Percentiles rank a stretch among this genome's conserved stretches.
phyloP scores from a whole-genome alignment of 2,888 invertebrate genomes.

The Cordilura impudica region DNA sequence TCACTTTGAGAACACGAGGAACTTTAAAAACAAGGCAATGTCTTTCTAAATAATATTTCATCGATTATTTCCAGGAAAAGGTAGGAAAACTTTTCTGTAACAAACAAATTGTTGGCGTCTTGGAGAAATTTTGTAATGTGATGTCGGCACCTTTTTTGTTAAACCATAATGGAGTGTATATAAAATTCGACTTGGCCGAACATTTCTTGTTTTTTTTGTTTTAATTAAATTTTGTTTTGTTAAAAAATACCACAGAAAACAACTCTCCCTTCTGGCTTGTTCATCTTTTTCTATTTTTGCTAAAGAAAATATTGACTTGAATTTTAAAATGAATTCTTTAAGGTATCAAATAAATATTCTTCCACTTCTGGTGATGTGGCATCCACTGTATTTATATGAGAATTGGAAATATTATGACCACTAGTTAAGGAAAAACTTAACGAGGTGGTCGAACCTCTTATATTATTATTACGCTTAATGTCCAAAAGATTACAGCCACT shows the following conservation, averaged over 20 bases:
- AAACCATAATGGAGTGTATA: background rate
- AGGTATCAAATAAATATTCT: constrained; percentile 85
- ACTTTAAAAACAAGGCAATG: too few relatives aligned
- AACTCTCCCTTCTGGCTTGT: constrained; percentile 53
- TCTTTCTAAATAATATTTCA: too few relatives aligned
- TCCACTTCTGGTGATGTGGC: constrained; percentile 83
- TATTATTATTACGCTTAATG: constrained; percentile 56
- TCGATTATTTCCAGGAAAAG: too few relatives aligned
- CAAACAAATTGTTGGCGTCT: too few relatives aligned
- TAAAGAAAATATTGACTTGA: background rate
- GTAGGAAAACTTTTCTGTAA: too few relatives aligned
- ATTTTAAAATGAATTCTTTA: constrained; percentile 82
- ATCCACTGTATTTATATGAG: constrained; percentile 80
- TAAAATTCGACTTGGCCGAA: constrained; percentile 26
- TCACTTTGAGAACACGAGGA: too few relatives aligned
- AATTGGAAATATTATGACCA: constrained; percentile 68
- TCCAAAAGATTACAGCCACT: constrained; percentile 55
- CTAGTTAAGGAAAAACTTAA: constrained; percentile 71
- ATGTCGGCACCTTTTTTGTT: too few relatives aligned
- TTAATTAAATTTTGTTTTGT: constrained; percentile 22
- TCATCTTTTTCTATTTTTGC: constrained; percentile 20
- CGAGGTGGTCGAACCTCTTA: constrained; percentile 66
- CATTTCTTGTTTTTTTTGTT: background rate
- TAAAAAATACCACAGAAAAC: constrained; percentile 63
- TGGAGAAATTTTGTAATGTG: too few relatives aligned